Evolutionary conservation across 2,113 vertebrate species (phyloP).

Genomic region (Cavia porcellus): DNA sequence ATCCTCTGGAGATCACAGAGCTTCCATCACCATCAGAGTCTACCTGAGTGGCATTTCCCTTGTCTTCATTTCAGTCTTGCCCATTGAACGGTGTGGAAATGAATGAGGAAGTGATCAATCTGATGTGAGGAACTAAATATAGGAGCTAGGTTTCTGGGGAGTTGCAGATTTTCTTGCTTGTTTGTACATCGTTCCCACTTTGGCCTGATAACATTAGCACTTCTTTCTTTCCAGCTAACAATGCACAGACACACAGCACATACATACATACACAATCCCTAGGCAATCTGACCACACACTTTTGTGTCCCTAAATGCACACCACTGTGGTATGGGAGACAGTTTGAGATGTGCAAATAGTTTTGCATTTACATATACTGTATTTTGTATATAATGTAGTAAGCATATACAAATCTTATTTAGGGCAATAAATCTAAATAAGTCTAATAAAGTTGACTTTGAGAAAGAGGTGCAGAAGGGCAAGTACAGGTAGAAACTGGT

Average conservation of each 20-base stretch:
- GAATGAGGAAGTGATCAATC: neutral
- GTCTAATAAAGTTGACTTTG: neutral
- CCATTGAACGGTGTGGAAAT: constrained; percentile 42
- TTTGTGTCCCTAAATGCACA: neutral
- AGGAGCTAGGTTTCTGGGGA: neutral
- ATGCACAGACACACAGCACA: fast-evolving
- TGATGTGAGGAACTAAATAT: neutral
- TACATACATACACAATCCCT: no score
- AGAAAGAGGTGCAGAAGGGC: neutral
- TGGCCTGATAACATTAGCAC: neutral
- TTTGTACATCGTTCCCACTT: neutral
- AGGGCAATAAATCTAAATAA: neutral
- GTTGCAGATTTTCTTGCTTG: neutral
- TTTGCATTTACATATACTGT: neutral
- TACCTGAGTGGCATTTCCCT: constrained; percentile 18
- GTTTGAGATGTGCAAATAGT: neutral
- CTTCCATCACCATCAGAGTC: neutral
- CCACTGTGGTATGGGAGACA: neutral
- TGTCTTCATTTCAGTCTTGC: neutral
- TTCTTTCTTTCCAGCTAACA: neutral
- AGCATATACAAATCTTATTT: neutral
- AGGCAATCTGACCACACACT: neutral
- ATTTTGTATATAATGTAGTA: neutral
- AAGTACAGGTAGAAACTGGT: neutral
- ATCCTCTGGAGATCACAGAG: neutral